Conservation (phyloP, 2,888 invertebrate genomes). For the Hypsopygia costalis region DNA sequence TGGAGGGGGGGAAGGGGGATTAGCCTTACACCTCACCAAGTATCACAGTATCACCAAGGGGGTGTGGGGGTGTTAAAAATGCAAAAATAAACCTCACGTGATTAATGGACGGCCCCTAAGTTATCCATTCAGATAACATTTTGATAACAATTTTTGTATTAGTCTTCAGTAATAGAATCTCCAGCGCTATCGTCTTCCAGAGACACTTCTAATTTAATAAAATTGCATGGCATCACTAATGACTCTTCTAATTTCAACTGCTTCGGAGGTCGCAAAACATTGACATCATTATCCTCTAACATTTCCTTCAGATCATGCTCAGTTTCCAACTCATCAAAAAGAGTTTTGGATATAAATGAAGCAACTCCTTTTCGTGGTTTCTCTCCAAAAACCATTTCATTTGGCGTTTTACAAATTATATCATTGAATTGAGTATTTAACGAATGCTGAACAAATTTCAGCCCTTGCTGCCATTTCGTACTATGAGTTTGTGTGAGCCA, state of each 20-base stretch:
- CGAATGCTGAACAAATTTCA: conserved; percentile 44
- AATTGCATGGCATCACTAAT: conserved; percentile 34
- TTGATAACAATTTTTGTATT: no score
- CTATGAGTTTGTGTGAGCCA: conserved; percentile 39
- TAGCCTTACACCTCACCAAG: no score
- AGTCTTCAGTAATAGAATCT: no score
- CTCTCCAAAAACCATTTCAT: conserved; percentile 38
- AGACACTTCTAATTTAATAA: conserved; percentile 39
- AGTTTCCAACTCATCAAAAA: conserved; percentile 34
- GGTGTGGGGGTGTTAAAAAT: no score
- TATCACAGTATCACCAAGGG: no score
- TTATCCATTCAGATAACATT: no score
- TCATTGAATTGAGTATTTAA: conserved; percentile 43
- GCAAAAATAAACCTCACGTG: no score
- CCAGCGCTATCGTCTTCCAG: conserved; percentile 10
- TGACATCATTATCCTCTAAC: conserved; percentile 20
- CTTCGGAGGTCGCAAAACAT: conserved; percentile 16
- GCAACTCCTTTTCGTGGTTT: conserved; percentile 39
- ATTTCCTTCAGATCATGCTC: conserved; percentile 35
- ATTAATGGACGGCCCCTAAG: no score
- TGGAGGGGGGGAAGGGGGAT: no score
- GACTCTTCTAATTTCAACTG: conserved; percentile 37
- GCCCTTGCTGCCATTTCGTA: conserved; percentile 45
- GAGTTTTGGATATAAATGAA: conserved; percentile 27
- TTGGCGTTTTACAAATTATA: conserved; percentile 39